These are phyloP conservation scores for Brachypodius melanocephalos DNA, from an alignment of 2,113 vertebrate genomes.

Conservation along the genomic window DNA sequence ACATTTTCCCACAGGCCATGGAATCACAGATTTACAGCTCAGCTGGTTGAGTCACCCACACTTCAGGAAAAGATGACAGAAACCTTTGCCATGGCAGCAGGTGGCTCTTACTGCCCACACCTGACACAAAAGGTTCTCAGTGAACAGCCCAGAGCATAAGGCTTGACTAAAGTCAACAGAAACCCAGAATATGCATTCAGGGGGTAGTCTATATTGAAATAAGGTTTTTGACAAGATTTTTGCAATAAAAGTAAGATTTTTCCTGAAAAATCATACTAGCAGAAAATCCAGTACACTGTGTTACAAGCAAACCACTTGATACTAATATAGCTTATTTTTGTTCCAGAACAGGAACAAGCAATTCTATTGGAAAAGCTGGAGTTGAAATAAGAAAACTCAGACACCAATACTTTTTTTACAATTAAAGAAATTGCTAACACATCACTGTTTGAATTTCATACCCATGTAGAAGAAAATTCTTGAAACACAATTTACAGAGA, in stretches of 20 bases:
- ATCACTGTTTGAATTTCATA: neutral
- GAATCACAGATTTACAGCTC: neutral
- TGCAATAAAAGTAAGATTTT: neutral
- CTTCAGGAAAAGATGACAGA: neutral
- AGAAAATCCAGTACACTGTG: neutral
- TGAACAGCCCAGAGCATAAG: neutral
- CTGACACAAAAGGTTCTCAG: neutral
- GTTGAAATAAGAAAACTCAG: neutral
- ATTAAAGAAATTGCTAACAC: neutral
- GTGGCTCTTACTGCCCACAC: neutral
- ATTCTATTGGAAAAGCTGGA: neutral
- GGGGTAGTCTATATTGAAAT: neutral
- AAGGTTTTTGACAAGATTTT: neutral
- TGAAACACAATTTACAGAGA: neutral
- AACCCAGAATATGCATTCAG: neutral
- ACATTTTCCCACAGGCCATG: neutral
- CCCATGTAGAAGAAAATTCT: neutral
- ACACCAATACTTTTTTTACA: neutral
- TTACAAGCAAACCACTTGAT: neutral
- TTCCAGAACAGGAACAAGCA: neutral
- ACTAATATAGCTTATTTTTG: neutral
- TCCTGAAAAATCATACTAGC: neutral
- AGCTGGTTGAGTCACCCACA: neutral
- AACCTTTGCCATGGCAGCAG: neutral
- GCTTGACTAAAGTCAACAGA: neutral